phyloP scores from a whole-genome alignment of 2,888 invertebrate species.

The Orchesella flavescens region DNA sequence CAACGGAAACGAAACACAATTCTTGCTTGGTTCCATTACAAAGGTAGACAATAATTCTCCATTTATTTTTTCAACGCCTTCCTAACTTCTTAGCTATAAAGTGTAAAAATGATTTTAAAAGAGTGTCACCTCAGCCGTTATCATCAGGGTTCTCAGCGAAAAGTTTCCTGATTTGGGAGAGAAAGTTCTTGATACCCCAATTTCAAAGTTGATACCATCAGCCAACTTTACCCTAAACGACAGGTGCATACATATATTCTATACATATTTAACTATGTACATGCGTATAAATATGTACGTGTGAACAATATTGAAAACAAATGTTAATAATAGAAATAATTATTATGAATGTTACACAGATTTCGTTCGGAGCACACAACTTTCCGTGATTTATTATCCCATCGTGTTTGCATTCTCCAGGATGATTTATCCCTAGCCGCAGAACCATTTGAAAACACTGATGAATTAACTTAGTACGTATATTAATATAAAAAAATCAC shows the following conservation, averaged over 20 bases:
- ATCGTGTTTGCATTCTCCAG: constrained; percentile 54
- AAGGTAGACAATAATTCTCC: constrained; percentile 53
- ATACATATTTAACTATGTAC: background rate
- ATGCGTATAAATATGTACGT: no score
- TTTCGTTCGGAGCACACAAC: constrained; percentile 57
- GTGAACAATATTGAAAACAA: no score
- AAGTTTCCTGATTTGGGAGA: constrained; percentile 61
- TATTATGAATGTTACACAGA: background rate
- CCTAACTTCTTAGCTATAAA: no score
- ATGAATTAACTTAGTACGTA: constrained; percentile 57
- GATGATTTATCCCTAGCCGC: constrained; percentile 33
- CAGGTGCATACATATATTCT: constrained; percentile 56
- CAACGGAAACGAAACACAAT: constrained; percentile 42
- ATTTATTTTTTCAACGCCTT: background rate
- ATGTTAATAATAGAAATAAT: background rate
- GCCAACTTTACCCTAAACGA: constrained; percentile 60
- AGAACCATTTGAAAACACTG: constrained; percentile 28
- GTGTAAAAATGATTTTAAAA: no score
- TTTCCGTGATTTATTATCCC: constrained; percentile 64
- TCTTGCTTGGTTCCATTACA: constrained; percentile 58
- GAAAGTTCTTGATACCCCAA: constrained; percentile 59
- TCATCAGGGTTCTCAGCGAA: constrained; percentile 49
- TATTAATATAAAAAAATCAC: background rate
- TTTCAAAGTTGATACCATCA: constrained; percentile 47
- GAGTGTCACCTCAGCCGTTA: constrained; percentile 50